Evolutionary conservation across 2,113 vertebrate species (phyloP).

Genomic region (Silurus glanis): DNA sequence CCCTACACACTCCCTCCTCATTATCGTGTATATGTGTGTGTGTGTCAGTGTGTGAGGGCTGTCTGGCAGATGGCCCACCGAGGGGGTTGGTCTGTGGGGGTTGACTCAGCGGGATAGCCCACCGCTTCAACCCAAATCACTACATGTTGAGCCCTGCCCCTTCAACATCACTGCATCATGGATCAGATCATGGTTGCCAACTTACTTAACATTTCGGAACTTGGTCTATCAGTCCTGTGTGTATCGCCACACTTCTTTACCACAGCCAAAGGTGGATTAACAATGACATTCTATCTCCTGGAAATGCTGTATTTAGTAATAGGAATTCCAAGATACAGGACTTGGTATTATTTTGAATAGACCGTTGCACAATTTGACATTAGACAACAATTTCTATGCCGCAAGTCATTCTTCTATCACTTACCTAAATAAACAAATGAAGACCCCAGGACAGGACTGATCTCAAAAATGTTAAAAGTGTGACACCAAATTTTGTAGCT

Average conservation of each 20-base stretch:
- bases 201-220: slow-evolving; percentile 53
- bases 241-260: not conserved
- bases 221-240: slow-evolving; percentile 19
- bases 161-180: slow-evolving; percentile 34
- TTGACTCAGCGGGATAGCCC: slow-evolving; percentile 35
- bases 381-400: not conserved
- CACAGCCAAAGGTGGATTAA: not conserved
- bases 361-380: not conserved
- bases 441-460: not conserved
- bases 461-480: not conserved
- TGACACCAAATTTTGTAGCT: not conserved
- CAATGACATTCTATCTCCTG: not conserved
- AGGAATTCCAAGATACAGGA: not conserved
- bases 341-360: not conserved
- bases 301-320: not conserved
- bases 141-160: slow-evolving; percentile 2
- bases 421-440: not conserved
- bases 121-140: not conserved
- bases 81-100: slow-evolving; percentile 34
- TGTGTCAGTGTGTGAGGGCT: slow-evolving; percentile 12
- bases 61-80: slow-evolving; percentile 49
- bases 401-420: not conserved
- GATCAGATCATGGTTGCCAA: slow-evolving; percentile 46
- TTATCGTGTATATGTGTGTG: slow-evolving; percentile 29
- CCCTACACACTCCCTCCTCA: slow-evolving; percentile 18